Base-by-base conservation (phyloP, 2,797 vertebrate genomes). In the Apodemus agrarius region DNA sequence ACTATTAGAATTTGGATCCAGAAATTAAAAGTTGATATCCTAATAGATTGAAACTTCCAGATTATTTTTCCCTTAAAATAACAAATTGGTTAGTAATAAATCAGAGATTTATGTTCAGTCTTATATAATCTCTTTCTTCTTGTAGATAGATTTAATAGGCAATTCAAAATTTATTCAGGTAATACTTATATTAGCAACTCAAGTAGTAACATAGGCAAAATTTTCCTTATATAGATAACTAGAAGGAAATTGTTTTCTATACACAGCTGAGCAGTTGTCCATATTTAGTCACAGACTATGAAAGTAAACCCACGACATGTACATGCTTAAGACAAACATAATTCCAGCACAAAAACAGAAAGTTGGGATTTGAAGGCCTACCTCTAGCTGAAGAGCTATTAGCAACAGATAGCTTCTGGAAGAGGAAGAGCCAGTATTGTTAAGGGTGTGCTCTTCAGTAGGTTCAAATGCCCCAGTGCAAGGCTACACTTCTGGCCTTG, bases 111-210 rank as follows among this genome's bases (percentile, higher is more conserved):
- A 83, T 37, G 46, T 82, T 67, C 26, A 24, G 31, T 82, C 82
- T 81, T 79, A 34, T 43, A 31, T 91, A 90, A 90, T 26, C 14
- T 79, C 17, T 61, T 84, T 93, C 43, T 65, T 90, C 14, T 24
- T 79, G 7, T 85, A 21, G 37, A 74, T 82, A 63, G 1, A 46
- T 21, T 4, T 63, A 86, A n/a, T 72, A 67, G 6, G 37, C 69
- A 90, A 82, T 93, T 75, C 72, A 31, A 65, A 95, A 8, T 59
- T 95, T 94, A 67, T 90, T 88, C 3, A 40, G 19, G 34, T n/a
- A 95, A 72, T 49, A 34, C 1, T 74, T 43, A 79, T 12, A 95
- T 86, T 89, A 79, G 4, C 5, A 94, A 91, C 17, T 24, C 54
- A 80, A 81, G 43, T 69, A 89, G n/a, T 74, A 26, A 4, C 21